Percentiles rank a stretch among this genome's conserved stretches.
Evolutionary conservation across 2,113 vertebrate species (phyloP).

Genomic region (Callithrix jacchus): DNA sequence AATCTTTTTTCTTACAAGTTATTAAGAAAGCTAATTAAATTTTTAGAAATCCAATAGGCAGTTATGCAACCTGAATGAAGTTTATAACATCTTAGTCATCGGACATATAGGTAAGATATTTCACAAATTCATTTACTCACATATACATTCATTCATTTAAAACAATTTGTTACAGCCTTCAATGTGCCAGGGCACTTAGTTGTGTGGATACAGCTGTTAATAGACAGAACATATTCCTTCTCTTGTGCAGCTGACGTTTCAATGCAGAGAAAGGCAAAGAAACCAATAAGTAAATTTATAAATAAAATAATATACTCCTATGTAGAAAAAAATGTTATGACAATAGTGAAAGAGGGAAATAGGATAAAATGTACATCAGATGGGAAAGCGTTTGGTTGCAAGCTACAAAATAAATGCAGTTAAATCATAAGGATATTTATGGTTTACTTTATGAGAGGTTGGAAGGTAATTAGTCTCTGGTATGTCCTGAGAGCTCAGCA

Average conservation of each 20-base stretch:
- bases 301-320: background rate
- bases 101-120: background rate
- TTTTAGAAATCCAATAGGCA: slow-evolving; percentile 14
- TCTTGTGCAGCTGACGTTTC: background rate
- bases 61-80: background rate
- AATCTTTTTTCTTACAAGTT: background rate
- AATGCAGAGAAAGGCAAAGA: background rate
- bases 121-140: background rate
- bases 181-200: background rate
- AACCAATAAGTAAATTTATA: background rate
- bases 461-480: background rate
- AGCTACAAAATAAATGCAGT: background rate
- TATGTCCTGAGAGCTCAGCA: background rate
- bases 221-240: background rate
- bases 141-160: background rate
- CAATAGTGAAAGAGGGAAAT: background rate
- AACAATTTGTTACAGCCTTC: background rate
- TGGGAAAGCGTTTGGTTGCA: background rate
- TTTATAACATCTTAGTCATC: background rate
- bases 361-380: background rate
- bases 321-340: background rate
- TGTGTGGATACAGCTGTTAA: background rate
- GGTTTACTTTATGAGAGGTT: background rate
- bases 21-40: slow-evolving; percentile 45
- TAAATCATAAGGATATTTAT: background rate